These are phyloP conservation scores for Vombatus ursinus DNA, from an alignment of 2,113 vertebrate species.

Conservation along the genomic window DNA sequence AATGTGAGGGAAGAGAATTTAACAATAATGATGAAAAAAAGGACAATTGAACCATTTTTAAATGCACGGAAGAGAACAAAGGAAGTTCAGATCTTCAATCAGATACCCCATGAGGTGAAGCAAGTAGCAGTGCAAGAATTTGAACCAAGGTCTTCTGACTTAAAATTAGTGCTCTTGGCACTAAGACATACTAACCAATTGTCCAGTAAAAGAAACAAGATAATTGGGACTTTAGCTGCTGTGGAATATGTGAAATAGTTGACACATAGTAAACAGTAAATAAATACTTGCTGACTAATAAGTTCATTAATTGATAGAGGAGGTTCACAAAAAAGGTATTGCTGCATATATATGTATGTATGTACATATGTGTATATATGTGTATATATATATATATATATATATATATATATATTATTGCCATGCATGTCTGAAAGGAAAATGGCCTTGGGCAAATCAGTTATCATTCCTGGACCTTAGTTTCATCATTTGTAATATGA, in stretches of 20 bases:
- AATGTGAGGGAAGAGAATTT: not conserved
- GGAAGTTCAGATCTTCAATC: not conserved
- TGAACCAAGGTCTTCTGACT: not conserved
- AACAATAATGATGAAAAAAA: not conserved
- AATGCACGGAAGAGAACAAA: not conserved
- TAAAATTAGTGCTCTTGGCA: not conserved
- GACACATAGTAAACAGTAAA: not conserved
- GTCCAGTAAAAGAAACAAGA: not conserved
- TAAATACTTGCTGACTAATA: not conserved
- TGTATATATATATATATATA: too few relatives aligned
- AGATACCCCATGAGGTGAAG: not conserved
- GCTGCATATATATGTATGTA: too few relatives aligned
- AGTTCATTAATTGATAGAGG: not conserved
- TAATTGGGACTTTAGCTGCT: not conserved
- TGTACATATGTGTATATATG: too few relatives aligned
- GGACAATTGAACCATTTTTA: not conserved
- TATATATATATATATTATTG: not conserved
- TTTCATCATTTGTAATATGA: not conserved
- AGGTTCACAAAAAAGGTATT: not conserved
- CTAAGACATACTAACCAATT: not conserved
- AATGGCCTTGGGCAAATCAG: not conserved
- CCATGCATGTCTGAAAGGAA: not conserved
- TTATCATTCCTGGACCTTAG: not conserved
- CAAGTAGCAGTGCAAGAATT: not conserved
- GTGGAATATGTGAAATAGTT: not conserved